Evolutionary conservation across 1,140 invertebrate genomes (phyloP).

Genomic region (Ceratina australensis): DNA sequence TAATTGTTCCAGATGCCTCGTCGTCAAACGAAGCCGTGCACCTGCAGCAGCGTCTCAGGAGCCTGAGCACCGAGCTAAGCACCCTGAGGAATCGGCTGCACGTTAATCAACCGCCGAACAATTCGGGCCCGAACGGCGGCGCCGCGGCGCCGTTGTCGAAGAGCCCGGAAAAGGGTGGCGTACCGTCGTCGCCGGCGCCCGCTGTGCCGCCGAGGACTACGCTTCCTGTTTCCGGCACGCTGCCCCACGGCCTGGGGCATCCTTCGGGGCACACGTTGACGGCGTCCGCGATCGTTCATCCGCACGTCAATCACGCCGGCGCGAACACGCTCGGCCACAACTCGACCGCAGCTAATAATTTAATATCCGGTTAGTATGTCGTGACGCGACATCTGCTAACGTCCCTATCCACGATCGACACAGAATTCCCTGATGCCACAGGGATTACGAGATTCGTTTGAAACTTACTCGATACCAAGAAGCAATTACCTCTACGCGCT

Average conservation of each 20-base stretch:
- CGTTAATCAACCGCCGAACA: slow-evolving; percentile 82
- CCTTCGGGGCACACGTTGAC: slow-evolving; percentile 72
- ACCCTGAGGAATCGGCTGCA: slow-evolving; percentile 92
- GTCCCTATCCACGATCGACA: too few relatives aligned
- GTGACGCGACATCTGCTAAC: background rate
- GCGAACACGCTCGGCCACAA: slow-evolving; percentile 70
- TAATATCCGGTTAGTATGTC: slow-evolving; percentile 74
- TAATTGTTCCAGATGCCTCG: slow-evolving; percentile 88
- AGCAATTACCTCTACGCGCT: too few relatives aligned
- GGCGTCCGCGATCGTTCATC: slow-evolving; percentile 77
- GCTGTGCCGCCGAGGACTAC: slow-evolving; percentile 78
- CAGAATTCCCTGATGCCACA: too few relatives aligned
- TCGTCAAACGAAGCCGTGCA: slow-evolving; percentile 96
- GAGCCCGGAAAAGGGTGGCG: slow-evolving; percentile 65
- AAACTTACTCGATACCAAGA: too few relatives aligned
- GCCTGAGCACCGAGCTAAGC: slow-evolving; percentile 93
- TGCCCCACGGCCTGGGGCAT: slow-evolving; percentile 65
- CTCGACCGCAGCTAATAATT: slow-evolving; percentile 72
- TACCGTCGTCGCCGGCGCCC: slow-evolving; percentile 66
- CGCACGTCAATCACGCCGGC: slow-evolving; percentile 72
- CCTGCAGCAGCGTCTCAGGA: slow-evolving; percentile 92
- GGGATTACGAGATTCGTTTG: too few relatives aligned
- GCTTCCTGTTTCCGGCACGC: slow-evolving; percentile 67
- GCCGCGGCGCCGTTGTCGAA: slow-evolving; percentile 61
- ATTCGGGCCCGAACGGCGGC: slow-evolving; percentile 63